Evolutionary conservation across 2,113 vertebrate genomes (phyloP), one percentile per base, ranked within the genome.

Genomic region (Labrus mixtus): DNA sequence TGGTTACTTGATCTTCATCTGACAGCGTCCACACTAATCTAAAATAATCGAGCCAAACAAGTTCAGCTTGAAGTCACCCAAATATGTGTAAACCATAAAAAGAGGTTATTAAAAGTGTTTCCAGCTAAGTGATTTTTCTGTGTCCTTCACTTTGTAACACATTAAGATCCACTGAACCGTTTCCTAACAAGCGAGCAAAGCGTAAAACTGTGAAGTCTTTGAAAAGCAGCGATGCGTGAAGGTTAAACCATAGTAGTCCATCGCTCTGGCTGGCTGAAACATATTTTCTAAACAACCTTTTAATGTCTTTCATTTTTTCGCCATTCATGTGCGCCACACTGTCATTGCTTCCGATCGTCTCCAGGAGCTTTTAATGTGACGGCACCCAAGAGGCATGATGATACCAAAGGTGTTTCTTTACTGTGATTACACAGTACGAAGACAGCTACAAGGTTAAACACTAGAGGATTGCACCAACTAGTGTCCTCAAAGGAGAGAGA

Each of bases 181-280:
- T 15, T 22, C 57, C 69, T 60, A 23, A 51, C 25, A 67, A 66
- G 56, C 61, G 78, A 60, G 76, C 37, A 55, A 33, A 63, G 72
- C 53, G 41, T 56, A 43, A 69, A 79, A 78, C n/a, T 54, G 50
- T n/a, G 43, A 29, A 50, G 25, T 54, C 64, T 33, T 68, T 17
- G 17, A 64, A 69, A 82, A 50, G 43, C 41, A 74, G 59, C 41
- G 57, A 59, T 23, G 56, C n/a, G 1, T 85, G 70, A 89, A 90
- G 61, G 83, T 81, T 81, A 80, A 86, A n/a, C 37, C 45, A 20
- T 73, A 68, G n/a, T 64, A 73, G 65, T 82, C 48, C 20, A 59
- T 61, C 45, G 20, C 10, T 39, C 20, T 8, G 25, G 12, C 12
- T 29, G 25, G 41, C 19, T 59, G 29, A 39, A 58, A 62, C 29